phyloP scores from a whole-genome alignment of 2,888 invertebrate genomes.

The Nephrotoma appendiculata region DNA sequence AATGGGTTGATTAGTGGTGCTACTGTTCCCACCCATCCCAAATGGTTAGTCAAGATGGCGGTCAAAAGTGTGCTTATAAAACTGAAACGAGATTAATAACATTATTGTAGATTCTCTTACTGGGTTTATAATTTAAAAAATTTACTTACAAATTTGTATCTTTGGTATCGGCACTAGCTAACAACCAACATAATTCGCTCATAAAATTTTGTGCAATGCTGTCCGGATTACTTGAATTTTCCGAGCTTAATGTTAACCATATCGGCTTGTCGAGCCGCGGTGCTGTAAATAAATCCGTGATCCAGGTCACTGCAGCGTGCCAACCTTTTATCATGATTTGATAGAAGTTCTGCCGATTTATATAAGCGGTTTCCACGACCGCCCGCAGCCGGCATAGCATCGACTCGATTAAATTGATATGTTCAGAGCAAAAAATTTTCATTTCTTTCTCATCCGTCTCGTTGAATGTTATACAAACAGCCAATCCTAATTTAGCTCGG shows the following conservation, averaged over 20 bases:
- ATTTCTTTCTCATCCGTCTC: slow-evolving; percentile 45
- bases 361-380: slow-evolving; percentile 50
- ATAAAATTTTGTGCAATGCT: slow-evolving; percentile 35
- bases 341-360: slow-evolving; percentile 32
- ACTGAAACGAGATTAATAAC: slow-evolving; percentile 38
- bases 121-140: neutral
- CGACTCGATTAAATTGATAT: slow-evolving; percentile 58
- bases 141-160: slow-evolving; percentile 75
- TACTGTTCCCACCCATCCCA: slow-evolving; percentile 82
- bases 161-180: slow-evolving; percentile 65
- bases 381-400: slow-evolving; percentile 55
- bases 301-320: slow-evolving; percentile 34
- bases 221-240: slow-evolving; percentile 28
- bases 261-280: slow-evolving; percentile 48
- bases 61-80: slow-evolving; percentile 82
- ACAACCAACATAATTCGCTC: slow-evolving; percentile 45
- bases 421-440: slow-evolving; percentile 64
- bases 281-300: slow-evolving; percentile 52
- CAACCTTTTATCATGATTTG: slow-evolving; percentile 39
- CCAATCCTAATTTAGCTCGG: slow-evolving; percentile 47
- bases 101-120: neutral
- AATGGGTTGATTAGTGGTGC: slow-evolving; percentile 20
- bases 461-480: slow-evolving; percentile 45
- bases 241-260: slow-evolving; percentile 44
- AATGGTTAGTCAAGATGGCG: slow-evolving; percentile 75